Percentiles rank a stretch among this genome's conserved stretches.
phyloP scores from a whole-genome alignment of 2,113 vertebrate species.

The Spea bombifrons region DNA sequence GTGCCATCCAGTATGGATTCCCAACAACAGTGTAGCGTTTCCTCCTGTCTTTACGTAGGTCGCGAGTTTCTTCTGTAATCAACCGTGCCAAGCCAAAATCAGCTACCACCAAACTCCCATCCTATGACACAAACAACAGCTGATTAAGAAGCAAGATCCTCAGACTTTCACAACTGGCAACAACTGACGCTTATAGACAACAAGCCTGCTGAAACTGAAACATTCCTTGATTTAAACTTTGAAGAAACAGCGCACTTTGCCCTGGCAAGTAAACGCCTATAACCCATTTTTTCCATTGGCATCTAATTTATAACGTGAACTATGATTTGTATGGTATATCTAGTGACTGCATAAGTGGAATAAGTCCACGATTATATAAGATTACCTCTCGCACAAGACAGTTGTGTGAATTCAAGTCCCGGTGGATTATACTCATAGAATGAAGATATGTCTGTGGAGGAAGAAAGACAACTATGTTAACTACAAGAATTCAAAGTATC shows the following conservation, averaged over 20 bases:
- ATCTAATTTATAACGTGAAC: too few relatives aligned
- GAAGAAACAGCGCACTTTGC: too few relatives aligned
- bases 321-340: too few relatives aligned
- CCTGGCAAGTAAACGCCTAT: too few relatives aligned
- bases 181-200: too few relatives aligned
- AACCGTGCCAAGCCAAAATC: constrained; percentile 91
- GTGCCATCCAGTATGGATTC: constrained; percentile 99
- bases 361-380: too few relatives aligned
- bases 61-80: constrained; percentile 88
- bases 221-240: too few relatives aligned
- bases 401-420: constrained; percentile 97
- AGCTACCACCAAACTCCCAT: constrained; percentile 89
- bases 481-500: not conserved
- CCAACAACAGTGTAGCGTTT: constrained; percentile 98
- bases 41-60: constrained; percentile 80
- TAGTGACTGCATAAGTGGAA: too few relatives aligned
- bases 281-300: too few relatives aligned
- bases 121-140: constrained; percentile 56
- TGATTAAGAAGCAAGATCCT: too few relatives aligned
- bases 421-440: constrained; percentile 98
- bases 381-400: constrained; percentile 90
- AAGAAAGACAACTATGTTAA: not conserved
- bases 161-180: too few relatives aligned
- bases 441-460: constrained; percentile 82
- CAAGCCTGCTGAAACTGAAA: too few relatives aligned